These are phyloP conservation scores for Nesogale talazaci DNA, from an alignment of 2,113 vertebrate species.

Conservation along the genomic window DNA sequence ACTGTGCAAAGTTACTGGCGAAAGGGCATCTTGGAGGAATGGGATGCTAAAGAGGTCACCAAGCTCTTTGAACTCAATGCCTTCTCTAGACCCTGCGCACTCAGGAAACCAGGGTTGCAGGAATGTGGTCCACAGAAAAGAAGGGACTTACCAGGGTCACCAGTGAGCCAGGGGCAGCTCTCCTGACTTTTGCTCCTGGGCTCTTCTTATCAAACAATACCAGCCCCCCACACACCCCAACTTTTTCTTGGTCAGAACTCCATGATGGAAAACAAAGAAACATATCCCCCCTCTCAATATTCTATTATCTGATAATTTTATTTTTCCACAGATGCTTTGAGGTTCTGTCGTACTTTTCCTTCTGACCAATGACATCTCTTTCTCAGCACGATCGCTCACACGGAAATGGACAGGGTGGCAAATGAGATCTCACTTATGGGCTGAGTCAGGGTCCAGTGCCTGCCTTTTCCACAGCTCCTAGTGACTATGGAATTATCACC, in stretches of 20 bases:
- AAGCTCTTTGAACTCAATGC: background rate
- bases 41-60: background rate
- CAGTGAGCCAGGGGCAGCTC: background rate
- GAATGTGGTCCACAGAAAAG: background rate
- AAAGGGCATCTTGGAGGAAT: background rate
- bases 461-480: background rate
- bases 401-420: background rate
- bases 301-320: no score
- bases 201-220: background rate
- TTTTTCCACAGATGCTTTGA: no score
- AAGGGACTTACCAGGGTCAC: background rate
- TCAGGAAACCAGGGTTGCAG: background rate
- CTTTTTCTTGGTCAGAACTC: background rate
- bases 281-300: no score
- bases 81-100: background rate
- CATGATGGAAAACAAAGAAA: constrained; percentile 15
- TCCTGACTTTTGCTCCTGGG: background rate
- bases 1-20: background rate
- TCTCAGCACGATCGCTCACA: background rate
- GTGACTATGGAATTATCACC: background rate
- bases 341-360: background rate
- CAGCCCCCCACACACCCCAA: background rate
- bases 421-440: background rate
- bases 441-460: background rate
- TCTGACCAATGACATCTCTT: background rate